phyloP scores from a whole-genome alignment of 2,888 invertebrate genomes.

The Pollenia amentaria region DNA sequence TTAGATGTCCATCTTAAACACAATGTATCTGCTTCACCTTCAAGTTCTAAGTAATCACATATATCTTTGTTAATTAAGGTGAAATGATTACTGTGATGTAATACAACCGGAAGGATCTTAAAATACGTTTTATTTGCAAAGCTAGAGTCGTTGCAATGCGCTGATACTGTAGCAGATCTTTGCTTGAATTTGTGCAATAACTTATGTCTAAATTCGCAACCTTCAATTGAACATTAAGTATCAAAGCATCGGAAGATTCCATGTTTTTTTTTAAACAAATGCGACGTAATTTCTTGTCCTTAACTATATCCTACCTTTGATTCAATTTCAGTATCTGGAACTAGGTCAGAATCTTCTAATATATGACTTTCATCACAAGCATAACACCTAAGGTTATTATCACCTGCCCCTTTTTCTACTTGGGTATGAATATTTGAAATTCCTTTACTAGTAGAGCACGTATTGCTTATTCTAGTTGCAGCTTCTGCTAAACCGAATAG shows the following conservation, averaged over 20 bases:
- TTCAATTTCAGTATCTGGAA: background rate
- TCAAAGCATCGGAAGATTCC: background rate
- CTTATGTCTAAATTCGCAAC: slow-evolving; percentile 1
- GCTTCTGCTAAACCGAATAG: too few species aligned
- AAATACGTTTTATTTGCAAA: background rate
- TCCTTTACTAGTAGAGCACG: background rate
- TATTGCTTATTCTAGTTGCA: too few species aligned
- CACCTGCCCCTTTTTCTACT: background rate
- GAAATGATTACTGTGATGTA: background rate
- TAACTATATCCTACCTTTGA: background rate
- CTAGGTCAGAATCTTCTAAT: background rate
- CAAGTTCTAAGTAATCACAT: slow-evolving; percentile 6
- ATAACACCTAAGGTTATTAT: background rate
- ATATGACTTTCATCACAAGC: background rate
- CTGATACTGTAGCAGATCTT: background rate
- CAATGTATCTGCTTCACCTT: background rate
- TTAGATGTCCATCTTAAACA: background rate
- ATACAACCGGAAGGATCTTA: background rate
- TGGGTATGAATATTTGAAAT: background rate
- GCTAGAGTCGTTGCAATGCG: background rate
- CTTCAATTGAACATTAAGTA: background rate
- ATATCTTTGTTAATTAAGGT: slow-evolving; percentile 15
- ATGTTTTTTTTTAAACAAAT: background rate
- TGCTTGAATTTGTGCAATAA: background rate
- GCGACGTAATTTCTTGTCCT: background rate